Conservation (phyloP, 2,888 invertebrate genomes). For the Ceraclea dissimilis region DNA sequence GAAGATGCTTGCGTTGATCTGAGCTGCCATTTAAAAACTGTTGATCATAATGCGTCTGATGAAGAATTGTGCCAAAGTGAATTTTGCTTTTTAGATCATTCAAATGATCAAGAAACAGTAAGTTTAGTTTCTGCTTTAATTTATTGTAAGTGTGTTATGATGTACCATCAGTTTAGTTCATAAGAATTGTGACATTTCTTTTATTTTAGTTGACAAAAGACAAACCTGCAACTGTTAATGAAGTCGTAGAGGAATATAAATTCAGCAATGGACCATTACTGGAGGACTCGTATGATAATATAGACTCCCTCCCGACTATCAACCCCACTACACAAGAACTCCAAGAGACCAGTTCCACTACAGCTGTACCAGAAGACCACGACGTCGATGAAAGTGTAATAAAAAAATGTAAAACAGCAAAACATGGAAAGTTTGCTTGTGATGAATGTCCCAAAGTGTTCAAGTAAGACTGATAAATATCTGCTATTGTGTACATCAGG, state of each 20-base stretch:
- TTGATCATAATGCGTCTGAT: background rate
- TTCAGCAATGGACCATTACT: background rate
- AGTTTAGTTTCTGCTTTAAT: background rate
- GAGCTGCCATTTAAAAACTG: background rate
- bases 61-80: background rate
- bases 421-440: constrained; percentile 13
- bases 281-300: background rate
- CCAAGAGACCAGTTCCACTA: background rate
- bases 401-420: background rate
- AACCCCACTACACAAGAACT: background rate
- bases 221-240: background rate
- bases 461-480: constrained; percentile 20
- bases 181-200: too few relatives aligned
- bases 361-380: background rate
- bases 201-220: background rate
- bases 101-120: background rate
- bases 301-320: background rate
- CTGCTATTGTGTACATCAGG: too few relatives aligned
- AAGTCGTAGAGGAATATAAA: background rate
- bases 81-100: background rate
- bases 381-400: background rate
- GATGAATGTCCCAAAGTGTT: constrained; percentile 19
- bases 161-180: too few relatives aligned
- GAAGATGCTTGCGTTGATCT: background rate
- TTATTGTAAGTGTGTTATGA: too few relatives aligned